Conservation (phyloP, 1,140 invertebrate genomes). For the Mizuhopecten yessoensis region DNA sequence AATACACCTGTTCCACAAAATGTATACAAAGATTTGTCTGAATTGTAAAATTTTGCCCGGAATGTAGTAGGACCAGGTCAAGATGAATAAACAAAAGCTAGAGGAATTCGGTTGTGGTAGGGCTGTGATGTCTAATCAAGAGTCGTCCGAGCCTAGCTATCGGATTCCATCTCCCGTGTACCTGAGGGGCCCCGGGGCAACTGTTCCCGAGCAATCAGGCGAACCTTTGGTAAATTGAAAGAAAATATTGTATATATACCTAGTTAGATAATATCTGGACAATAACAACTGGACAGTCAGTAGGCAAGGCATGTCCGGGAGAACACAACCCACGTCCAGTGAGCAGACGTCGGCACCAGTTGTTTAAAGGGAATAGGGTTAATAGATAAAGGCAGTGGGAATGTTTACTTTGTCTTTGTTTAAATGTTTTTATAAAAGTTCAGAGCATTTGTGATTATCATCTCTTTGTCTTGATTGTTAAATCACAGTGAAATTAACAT, state of each 20-base stretch:
- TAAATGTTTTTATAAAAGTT: constrained; percentile 2
- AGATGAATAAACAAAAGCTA: background rate
- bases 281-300: background rate
- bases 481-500: background rate
- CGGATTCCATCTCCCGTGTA: background rate
- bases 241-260: constrained; percentile 29
- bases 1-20: constrained; percentile 26
- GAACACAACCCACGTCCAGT: background rate
- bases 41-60: constrained; percentile 32
- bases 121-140: background rate
- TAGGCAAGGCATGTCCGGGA: background rate
- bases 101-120: background rate
- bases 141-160: background rate
- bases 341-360: background rate
- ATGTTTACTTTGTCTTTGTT: background rate
- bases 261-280: constrained; percentile 34
- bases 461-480: background rate
- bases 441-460: background rate
- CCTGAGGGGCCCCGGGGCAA: background rate
- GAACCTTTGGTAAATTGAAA: constrained; percentile 20
- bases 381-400: background rate
- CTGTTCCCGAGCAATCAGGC: background rate
- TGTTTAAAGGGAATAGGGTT: background rate
- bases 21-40: background rate
- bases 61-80: background rate